Evolutionary conservation across 2,888 invertebrate genomes (phyloP).

Genomic region (Drosophila aldrichi): DNA sequence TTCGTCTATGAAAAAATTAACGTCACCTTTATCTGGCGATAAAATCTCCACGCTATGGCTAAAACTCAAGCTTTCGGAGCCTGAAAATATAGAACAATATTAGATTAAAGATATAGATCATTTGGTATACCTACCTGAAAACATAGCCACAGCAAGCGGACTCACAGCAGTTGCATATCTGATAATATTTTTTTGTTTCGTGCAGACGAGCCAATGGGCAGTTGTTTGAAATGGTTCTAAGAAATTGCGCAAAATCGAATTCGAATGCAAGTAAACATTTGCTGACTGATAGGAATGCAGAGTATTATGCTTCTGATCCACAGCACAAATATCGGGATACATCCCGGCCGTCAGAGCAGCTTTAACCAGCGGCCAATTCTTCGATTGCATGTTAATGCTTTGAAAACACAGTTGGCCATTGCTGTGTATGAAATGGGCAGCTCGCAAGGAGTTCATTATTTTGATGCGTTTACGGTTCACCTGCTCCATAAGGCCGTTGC

Average conservation of each 20-base stretch:
- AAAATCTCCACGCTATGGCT: slow-evolving; percentile 23
- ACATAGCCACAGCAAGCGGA: slow-evolving; percentile 59
- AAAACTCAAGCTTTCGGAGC: slow-evolving; percentile 32
- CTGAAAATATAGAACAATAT: slow-evolving; percentile 17
- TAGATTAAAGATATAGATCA: neutral
- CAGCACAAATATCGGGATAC: slow-evolving; percentile 88
- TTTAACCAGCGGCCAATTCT: slow-evolving; percentile 87
- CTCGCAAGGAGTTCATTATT: slow-evolving; percentile 44
- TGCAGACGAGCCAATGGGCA: slow-evolving; percentile 57
- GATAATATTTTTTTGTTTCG: slow-evolving; percentile 85
- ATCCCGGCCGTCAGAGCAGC: slow-evolving; percentile 94
- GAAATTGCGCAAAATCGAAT: slow-evolving; percentile 48
- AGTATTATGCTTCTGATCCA: slow-evolving; percentile 30
- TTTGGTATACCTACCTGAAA: slow-evolving; percentile 43
- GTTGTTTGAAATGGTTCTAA: slow-evolving; percentile 36
- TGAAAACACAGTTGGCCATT: slow-evolving; percentile 46
- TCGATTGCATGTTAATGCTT: slow-evolving; percentile 42
- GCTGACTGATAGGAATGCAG: slow-evolving; percentile 45
- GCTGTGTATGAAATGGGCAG: slow-evolving; percentile 45
- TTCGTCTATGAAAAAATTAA: slow-evolving; percentile 61
- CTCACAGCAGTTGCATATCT: slow-evolving; percentile 51
- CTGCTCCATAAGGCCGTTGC: slow-evolving; percentile 67
- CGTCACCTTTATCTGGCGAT: neutral
- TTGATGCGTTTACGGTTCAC: slow-evolving; percentile 40
- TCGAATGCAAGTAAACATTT: slow-evolving; percentile 44